Percentiles rank a stretch among this genome's conserved stretches.
Conservation (phyloP, 92 coral and sea anemone species). For the Epizoanthus illoricatus region DNA sequence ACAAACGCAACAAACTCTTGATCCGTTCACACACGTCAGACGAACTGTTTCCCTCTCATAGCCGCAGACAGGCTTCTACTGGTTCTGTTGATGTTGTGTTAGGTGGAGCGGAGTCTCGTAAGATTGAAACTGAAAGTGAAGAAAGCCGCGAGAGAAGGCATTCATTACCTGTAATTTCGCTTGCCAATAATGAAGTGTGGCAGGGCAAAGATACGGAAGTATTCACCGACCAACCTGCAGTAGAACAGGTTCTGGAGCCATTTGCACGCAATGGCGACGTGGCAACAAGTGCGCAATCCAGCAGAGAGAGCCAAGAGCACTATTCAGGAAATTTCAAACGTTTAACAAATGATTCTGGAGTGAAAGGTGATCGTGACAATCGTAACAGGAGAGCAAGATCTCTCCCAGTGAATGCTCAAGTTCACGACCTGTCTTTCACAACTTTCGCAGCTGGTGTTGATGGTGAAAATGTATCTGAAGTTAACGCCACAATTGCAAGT, state of each 20-base stretch:
- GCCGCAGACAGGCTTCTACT: background rate
- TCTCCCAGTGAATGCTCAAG: background rate
- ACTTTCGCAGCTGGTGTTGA: background rate
- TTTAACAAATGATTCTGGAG: constrained; percentile 2
- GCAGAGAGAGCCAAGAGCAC: background rate
- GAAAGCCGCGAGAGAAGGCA: constrained; percentile 20
- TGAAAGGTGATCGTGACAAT: constrained; percentile 24
- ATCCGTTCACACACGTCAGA: constrained; percentile 28
- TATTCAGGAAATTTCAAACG: background rate
- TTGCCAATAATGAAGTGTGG: background rate
- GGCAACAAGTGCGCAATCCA: background rate
- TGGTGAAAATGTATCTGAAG: background rate
- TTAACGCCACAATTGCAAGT: background rate
- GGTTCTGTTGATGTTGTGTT: background rate
- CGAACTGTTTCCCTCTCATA: background rate
- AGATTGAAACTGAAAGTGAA: background rate
- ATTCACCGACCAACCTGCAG: background rate
- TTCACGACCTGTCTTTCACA: constrained; percentile 18
- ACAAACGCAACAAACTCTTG: background rate
- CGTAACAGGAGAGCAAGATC: background rate
- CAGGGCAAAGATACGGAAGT: constrained; percentile 1
- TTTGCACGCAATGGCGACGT: background rate
- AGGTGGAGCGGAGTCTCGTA: background rate
- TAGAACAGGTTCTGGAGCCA: background rate
- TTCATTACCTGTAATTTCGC: background rate